Percentiles rank a stretch among this genome's conserved stretches.
Conservation (phyloP, 1,140 invertebrate species). For the Formica selysi region DNA sequence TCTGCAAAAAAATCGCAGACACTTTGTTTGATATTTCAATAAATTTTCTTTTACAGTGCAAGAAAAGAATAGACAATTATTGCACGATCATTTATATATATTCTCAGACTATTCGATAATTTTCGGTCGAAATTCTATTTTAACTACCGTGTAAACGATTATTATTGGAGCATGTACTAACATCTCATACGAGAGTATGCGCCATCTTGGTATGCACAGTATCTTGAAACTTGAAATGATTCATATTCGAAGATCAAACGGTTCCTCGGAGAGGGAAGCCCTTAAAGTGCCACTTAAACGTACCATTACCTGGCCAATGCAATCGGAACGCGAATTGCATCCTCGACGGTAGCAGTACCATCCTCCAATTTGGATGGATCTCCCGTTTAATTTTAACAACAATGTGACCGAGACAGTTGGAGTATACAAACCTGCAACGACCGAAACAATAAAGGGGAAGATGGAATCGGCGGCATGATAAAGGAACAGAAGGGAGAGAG, state of each 20-base stretch:
- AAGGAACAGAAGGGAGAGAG: not conserved
- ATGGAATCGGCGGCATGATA: not conserved
- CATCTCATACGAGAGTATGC: not conserved
- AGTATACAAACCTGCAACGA: constrained; percentile 13
- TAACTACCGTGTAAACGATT: not conserved
- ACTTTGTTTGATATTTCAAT: too few species aligned
- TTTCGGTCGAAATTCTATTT: not conserved
- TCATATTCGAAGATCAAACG: constrained; percentile 45
- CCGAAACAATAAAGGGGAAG: constrained; percentile 20
- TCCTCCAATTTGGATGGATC: constrained; percentile 3
- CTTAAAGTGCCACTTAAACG: constrained; percentile 32
- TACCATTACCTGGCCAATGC: constrained; percentile 20
- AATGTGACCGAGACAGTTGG: constrained; percentile 15
- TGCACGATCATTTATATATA: not conserved
- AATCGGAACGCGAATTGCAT: constrained; percentile 55
- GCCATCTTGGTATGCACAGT: not conserved
- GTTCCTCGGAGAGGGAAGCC: not conserved
- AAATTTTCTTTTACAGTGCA: too few species aligned
- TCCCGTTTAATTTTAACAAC: constrained; percentile 27
- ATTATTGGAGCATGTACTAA: not conserved
- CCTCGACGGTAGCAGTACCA: not conserved
- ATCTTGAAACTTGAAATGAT: constrained; percentile 16
- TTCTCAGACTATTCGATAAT: not conserved
- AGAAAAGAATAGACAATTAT: not conserved
- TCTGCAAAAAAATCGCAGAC: too few species aligned